Conservation (phyloP, 2,113 vertebrate species). For the Odocoileus hemionus region DNA sequence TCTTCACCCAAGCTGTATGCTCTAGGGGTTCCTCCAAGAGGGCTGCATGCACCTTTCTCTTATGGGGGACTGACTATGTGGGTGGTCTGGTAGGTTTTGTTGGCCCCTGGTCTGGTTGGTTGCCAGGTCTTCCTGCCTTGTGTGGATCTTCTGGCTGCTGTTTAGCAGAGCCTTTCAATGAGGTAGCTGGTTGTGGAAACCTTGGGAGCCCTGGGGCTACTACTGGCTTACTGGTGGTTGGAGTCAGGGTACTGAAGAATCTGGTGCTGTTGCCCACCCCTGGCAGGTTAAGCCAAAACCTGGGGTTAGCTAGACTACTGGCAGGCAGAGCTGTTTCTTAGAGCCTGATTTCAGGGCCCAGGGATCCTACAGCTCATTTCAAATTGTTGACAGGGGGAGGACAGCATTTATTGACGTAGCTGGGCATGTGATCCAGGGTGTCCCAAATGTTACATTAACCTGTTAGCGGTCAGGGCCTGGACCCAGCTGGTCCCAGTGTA, state of each 20-base stretch:
- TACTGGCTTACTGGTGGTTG: neutral
- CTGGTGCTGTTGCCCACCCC: neutral
- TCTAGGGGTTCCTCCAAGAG: neutral
- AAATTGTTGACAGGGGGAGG: fast-evolving
- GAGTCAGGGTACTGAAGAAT: neutral
- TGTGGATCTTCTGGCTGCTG: neutral
- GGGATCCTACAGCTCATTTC: neutral
- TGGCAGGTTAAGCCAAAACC: neutral
- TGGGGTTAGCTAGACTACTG: neutral
- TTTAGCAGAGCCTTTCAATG: neutral
- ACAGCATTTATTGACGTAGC: neutral
- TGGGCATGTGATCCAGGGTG: neutral
- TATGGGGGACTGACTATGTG: neutral
- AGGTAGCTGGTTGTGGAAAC: neutral
- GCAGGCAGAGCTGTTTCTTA: neutral
- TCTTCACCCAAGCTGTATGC: neutral
- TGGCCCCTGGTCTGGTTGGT: neutral
- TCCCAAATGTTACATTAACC: neutral
- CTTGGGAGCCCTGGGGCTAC: neutral
- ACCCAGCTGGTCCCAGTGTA: neutral
- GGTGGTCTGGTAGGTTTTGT: neutral
- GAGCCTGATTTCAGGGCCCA: neutral
- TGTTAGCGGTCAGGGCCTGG: neutral
- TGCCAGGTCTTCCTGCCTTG: neutral
- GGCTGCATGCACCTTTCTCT: neutral